Percentiles rank a stretch among this genome's conserved stretches.
Evolutionary conservation across 1,140 invertebrate genomes (phyloP).

Genomic region (Pogonognathellus flavescens): DNA sequence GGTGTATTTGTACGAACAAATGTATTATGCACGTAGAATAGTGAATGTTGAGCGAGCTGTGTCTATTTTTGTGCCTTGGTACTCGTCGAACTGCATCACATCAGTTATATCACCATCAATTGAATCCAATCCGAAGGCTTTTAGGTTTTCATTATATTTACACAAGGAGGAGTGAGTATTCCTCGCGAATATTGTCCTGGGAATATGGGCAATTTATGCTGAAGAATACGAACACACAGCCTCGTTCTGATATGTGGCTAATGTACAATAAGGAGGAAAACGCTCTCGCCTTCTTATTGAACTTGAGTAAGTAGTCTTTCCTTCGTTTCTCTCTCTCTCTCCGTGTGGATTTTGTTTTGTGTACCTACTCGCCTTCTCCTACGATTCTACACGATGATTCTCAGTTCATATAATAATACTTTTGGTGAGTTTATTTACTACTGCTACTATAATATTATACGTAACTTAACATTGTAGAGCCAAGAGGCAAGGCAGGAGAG

Average conservation of each 20-base stretch:
- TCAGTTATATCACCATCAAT: slow-evolving; percentile 60
- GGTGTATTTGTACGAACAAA: slow-evolving; percentile 39
- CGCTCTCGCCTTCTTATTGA: slow-evolving; percentile 20
- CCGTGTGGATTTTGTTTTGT: neutral
- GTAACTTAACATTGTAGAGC: neutral
- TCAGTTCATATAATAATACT: neutral
- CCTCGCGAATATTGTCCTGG: slow-evolving; percentile 63
- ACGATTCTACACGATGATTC: neutral
- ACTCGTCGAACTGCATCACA: slow-evolving; percentile 9
- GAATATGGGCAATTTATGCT: slow-evolving; percentile 64
- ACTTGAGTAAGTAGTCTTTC: slow-evolving; percentile 36
- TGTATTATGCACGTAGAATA: slow-evolving; percentile 36
- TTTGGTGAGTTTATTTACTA: neutral
- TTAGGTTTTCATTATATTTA: slow-evolving; percentile 67
- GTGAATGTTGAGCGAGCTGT: neutral
- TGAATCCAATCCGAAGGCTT: slow-evolving; percentile 65
- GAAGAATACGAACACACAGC: slow-evolving; percentile 43
- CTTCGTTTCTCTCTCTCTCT: neutral
- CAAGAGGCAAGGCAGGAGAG: neutral
- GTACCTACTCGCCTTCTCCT: neutral
- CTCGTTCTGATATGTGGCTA: slow-evolving; percentile 52
- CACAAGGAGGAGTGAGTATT: slow-evolving; percentile 62
- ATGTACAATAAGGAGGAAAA: slow-evolving; percentile 55
- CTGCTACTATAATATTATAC: neutral
- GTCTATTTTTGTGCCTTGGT: neutral